Conservation (phyloP, 2,113 vertebrate species). For the Anhinga anhinga region DNA sequence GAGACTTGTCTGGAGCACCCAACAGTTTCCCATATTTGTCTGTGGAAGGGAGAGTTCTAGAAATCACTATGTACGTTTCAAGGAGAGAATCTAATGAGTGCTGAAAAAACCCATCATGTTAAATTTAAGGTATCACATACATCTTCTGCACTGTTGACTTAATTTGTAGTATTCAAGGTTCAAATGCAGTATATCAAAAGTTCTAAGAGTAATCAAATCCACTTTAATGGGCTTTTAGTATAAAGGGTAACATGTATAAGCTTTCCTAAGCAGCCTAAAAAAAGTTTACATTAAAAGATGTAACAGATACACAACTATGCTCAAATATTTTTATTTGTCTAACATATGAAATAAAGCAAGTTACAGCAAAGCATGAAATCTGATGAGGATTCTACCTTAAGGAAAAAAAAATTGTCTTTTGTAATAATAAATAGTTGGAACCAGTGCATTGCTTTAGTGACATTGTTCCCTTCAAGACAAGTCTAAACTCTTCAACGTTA, state of each 20-base stretch:
- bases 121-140: neutral
- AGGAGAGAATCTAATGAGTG: neutral
- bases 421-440: conserved; percentile 82
- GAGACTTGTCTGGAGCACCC: neutral
- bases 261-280: conserved; percentile 15
- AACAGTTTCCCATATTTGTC: neutral
- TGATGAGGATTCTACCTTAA: conserved; percentile 79
- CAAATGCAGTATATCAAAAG: neutral
- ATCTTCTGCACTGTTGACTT: neutral
- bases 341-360: conserved; percentile 78
- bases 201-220: neutral
- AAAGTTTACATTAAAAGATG: conserved; percentile 11
- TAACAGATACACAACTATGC: conserved; percentile 21
- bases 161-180: neutral
- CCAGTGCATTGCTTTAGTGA: conserved; percentile 70
- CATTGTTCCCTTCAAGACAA: conserved; percentile 84
- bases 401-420: conserved; percentile 75
- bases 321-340: conserved; percentile 71
- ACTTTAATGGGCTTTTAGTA: neutral
- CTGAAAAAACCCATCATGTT: fast-evolving
- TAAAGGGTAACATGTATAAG: neutral
- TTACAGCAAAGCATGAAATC: conserved; percentile 79
- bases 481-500: conserved; percentile 84
- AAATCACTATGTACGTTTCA: fast-evolving
- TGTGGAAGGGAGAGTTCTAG: neutral